Evolutionary conservation across 2,888 invertebrate species (phyloP).

Genomic region (Eristalinus aeneus): DNA sequence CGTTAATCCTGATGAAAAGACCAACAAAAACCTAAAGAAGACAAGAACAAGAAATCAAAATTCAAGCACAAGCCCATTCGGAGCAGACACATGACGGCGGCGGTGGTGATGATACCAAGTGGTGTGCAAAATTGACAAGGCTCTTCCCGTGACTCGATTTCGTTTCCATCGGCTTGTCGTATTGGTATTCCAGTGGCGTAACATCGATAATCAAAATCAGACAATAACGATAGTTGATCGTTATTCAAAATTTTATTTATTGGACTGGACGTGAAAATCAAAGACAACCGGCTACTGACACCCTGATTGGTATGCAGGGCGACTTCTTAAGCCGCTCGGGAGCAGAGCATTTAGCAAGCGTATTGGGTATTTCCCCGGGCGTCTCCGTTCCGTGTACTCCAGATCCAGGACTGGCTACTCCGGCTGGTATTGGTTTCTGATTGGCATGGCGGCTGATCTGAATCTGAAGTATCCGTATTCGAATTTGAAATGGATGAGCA

Average conservation of each 20-base stretch:
- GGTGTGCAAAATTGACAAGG: conserved; percentile 46
- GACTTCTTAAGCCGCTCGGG: conserved; percentile 14
- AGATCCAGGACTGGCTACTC: not conserved
- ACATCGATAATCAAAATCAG: conserved; percentile 69
- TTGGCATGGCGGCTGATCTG: conserved; percentile 54
- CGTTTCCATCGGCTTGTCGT: not conserved
- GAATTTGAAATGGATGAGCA: conserved; percentile 46
- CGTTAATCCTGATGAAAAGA: not conserved
- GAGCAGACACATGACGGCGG: not conserved
- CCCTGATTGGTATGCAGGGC: conserved; percentile 57
- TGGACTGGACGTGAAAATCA: conserved; percentile 54
- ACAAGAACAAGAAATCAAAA: not conserved
- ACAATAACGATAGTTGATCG: conserved; percentile 66
- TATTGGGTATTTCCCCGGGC: conserved; percentile 46
- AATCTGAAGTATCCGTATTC: conserved; percentile 47
- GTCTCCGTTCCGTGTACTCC: not conserved
- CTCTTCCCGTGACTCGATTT: conserved; percentile 32
- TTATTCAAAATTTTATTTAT: conserved; percentile 71
- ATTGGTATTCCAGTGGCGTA: conserved; percentile 50
- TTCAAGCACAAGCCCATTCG: not conserved
- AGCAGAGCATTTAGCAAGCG: conserved; percentile 48
- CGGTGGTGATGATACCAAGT: not conserved
- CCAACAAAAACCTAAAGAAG: not conserved
- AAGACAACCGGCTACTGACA: conserved; percentile 51
- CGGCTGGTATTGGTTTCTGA: conserved; percentile 61